A percentile compares a stretch with the other conserved stretches of the same genome.
These are phyloP conservation scores for Trogon melanurus DNA, from an alignment of 2,113 vertebrate genomes.

Conservation along the genomic window DNA sequence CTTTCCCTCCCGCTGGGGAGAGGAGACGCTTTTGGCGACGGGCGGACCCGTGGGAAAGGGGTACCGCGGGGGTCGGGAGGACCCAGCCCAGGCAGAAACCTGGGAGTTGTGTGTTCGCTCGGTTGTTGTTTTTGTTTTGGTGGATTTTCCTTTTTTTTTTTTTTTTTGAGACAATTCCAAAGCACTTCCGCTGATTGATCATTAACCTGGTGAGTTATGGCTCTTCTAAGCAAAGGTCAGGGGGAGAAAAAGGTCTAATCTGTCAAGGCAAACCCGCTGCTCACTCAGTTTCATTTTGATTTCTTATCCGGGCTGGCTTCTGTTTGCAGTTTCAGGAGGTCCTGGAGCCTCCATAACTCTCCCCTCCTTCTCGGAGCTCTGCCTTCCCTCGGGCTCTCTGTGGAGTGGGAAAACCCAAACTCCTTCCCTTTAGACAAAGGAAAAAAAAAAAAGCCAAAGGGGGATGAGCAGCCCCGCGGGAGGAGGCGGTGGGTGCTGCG, in stretches of 20 bases:
- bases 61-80: background rate
- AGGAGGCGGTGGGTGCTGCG: background rate
- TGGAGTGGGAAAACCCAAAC: background rate
- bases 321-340: background rate
- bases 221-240: constrained; percentile 83
- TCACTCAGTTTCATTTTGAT: constrained; percentile 23
- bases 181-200: constrained; percentile 79
- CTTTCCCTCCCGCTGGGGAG: background rate
- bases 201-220: constrained; percentile 86
- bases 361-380: background rate
- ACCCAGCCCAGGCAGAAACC: background rate
- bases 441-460: background rate
- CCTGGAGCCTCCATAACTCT: background rate
- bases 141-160: background rate
- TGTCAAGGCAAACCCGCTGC: constrained; percentile 71
- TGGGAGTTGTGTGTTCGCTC: background rate
- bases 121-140: constrained; percentile 35
- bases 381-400: background rate
- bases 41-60: background rate
- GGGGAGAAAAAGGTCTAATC: constrained; percentile 77
- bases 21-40: background rate
- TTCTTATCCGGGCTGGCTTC: constrained; percentile 48
- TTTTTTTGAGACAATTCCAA: constrained; percentile 71
- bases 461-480: background rate
- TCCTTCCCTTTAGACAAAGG: background rate